Percentiles rank a stretch among this genome's conserved stretches.
phyloP scores from a whole-genome alignment of 2,888 invertebrate genomes.

The Stenodera caucasica region DNA sequence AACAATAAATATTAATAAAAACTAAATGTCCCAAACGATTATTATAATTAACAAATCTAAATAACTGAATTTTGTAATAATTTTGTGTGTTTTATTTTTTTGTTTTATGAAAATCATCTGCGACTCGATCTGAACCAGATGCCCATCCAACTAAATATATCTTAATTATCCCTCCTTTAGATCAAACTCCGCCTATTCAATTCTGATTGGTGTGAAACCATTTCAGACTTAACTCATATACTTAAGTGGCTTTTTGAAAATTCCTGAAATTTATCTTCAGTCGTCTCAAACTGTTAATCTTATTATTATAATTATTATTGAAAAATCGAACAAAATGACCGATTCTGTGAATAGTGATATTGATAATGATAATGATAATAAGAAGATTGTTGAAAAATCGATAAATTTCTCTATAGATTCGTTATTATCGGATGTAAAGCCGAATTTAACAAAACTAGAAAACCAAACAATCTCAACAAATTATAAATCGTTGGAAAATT shows the following conservation, averaged over 20 bases:
- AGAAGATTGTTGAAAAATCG: slow-evolving; percentile 28
- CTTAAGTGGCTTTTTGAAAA: slow-evolving; percentile 25
- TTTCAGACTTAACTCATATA: slow-evolving; percentile 14
- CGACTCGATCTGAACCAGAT: slow-evolving; percentile 31
- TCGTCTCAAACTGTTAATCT: slow-evolving; percentile 18
- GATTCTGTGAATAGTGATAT: slow-evolving; percentile 1
- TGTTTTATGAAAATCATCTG: background rate
- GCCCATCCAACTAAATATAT: slow-evolving; percentile 43
- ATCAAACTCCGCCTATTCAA: slow-evolving; percentile 30
- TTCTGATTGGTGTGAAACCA: slow-evolving; percentile 35
- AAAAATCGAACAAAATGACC: slow-evolving; percentile 6
- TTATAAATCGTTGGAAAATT: background rate
- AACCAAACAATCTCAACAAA: background rate
- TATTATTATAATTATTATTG: slow-evolving; percentile 5
- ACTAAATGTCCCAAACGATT: slow-evolving; percentile 10
- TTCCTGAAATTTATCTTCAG: slow-evolving; percentile 26
- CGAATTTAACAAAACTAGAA: background rate
- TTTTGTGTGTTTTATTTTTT: background rate
- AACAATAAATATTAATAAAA: background rate
- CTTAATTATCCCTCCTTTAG: slow-evolving; percentile 42
- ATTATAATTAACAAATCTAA: slow-evolving; percentile 25
- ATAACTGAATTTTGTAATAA: slow-evolving; percentile 1
- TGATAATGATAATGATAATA: slow-evolving; percentile 15
- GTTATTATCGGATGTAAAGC: slow-evolving; percentile 32
- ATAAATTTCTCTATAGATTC: slow-evolving; percentile 48